Percentiles rank a stretch among this genome's conserved stretches.
phyloP scores from a whole-genome alignment of 2,797 vertebrate species.

The Cephalopachus bancanus region DNA sequence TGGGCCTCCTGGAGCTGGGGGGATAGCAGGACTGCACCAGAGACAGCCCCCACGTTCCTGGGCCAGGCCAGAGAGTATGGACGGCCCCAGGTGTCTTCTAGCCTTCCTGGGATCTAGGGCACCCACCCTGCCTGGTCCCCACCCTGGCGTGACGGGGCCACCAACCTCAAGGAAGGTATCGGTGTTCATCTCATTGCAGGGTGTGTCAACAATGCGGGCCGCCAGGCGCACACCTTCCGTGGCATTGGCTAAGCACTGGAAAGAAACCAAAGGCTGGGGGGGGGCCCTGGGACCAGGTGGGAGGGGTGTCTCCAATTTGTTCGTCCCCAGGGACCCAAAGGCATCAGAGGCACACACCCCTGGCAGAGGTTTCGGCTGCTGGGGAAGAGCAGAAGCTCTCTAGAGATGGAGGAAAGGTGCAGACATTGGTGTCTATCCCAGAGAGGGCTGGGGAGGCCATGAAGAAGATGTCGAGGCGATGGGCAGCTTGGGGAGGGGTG shows the following conservation, averaged over 20 bases:
- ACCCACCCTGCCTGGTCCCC: not conserved
- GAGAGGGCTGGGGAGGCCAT: not conserved
- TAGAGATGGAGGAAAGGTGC: too few relatives aligned
- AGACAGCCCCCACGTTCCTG: not conserved
- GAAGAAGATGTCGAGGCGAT: accelerated
- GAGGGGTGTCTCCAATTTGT: not conserved
- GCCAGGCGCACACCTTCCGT: conserved; percentile 96
- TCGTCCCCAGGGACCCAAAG: not conserved
- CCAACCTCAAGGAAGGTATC: conserved; percentile 95
- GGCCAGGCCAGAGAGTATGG: not conserved
- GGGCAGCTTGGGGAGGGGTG: not conserved
- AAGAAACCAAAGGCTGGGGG: not conserved
- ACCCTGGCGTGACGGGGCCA: not conserved
- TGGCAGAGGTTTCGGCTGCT: too few relatives aligned
- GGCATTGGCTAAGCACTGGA: conserved; percentile 94
- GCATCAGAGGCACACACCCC: not conserved
- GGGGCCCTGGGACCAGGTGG: not conserved
- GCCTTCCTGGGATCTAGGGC: not conserved
- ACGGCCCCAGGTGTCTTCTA: not conserved
- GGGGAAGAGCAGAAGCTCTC: too few relatives aligned
- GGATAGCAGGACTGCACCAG: not conserved
- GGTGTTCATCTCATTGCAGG: conserved; percentile 98
- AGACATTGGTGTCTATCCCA: not conserved
- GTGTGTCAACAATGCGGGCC: conserved; percentile 97
- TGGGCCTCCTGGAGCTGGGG: accelerated